Evolutionary conservation across 1,140 invertebrate species (phyloP), one percentile per base, ranked within the genome.

Genomic region (Elysia chlorotica): DNA sequence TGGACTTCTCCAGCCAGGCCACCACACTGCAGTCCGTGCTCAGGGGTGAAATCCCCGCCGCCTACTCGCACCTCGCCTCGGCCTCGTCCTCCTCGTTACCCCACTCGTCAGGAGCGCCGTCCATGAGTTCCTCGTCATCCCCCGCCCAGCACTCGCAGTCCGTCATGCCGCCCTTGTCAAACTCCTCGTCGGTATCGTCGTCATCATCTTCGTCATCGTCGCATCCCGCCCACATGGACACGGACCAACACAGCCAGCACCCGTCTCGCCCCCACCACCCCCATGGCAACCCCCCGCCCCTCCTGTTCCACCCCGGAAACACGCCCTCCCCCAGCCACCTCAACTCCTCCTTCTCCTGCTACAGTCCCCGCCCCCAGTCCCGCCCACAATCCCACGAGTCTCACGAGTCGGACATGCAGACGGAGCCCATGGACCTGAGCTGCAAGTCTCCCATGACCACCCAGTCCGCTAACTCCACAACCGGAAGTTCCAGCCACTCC

Each of bases 11-110:
- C 38, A 70, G 67, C 31, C 70, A 72, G 0, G 62, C 67, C 41
- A 79, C 78, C 6, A 85, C 82, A 6, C 73, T 85, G 35, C 79
- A 83, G 36, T 83, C 81, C 67, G 82, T 85, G n/a, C 62, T 85
- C 48, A 74, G 79, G 62, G 83, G 83, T 0, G 78, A 85, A 73
- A 75, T 85, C 30, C 83, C 83, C 0, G 66, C 82, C 2, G 81
- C 79, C 0, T 85, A 85, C 61, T 81, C 82, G 65, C 82, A 85
- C 73, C 56, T 85, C 23, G 69, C 80, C 30, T 62, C 74, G 21
- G 53, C 74, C 23, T 21, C 53, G 23, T 61, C 69, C 19, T 72
- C 71, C 14, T 61, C 75, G 41, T n/a, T n/a, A n/a, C n/a, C n/a
- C n/a, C n/a, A n/a, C 21, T 62, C 70, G 23, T 54, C 56, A 1